Conservation (phyloP, 2,113 vertebrate species). For the Anarhynchus alexandrinus region DNA sequence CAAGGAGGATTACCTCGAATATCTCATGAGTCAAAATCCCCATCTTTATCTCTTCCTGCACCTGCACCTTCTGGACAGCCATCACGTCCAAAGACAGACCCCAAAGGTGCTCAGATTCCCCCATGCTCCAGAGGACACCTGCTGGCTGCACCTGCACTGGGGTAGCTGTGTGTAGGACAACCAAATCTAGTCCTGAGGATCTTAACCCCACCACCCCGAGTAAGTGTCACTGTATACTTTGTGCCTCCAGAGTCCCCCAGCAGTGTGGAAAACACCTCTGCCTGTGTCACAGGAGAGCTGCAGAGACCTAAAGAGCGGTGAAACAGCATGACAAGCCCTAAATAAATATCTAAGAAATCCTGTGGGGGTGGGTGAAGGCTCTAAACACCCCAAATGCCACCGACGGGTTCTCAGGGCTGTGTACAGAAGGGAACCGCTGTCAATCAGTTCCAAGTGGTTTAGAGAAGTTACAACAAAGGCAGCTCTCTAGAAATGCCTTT, state of each 20-base stretch:
- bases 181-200: neutral
- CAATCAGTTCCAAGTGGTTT: neutral
- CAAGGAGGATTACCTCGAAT: neutral
- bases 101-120: neutral
- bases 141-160: neutral
- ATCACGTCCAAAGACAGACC: neutral
- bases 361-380: neutral
- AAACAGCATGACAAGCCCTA: neutral
- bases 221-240: rapidly evolving
- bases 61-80: neutral
- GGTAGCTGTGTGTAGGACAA: neutral
- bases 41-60: neutral
- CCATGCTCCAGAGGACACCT: neutral
- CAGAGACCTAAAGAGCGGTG: neutral
- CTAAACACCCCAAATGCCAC: rapidly evolving
- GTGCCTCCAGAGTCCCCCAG: neutral
- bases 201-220: neutral
- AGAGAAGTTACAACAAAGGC: neutral
- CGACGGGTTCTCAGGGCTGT: rapidly evolving
- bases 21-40: neutral
- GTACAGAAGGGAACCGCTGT: neutral
- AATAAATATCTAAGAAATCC: neutral
- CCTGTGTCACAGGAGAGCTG: rapidly evolving
- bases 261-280: neutral
- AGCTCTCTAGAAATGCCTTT: neutral